Percentiles rank a stretch among this genome's conserved stretches.
phyloP scores from a whole-genome alignment of 2,113 vertebrate genomes.

The Oncorhynchus gorbuscha region DNA sequence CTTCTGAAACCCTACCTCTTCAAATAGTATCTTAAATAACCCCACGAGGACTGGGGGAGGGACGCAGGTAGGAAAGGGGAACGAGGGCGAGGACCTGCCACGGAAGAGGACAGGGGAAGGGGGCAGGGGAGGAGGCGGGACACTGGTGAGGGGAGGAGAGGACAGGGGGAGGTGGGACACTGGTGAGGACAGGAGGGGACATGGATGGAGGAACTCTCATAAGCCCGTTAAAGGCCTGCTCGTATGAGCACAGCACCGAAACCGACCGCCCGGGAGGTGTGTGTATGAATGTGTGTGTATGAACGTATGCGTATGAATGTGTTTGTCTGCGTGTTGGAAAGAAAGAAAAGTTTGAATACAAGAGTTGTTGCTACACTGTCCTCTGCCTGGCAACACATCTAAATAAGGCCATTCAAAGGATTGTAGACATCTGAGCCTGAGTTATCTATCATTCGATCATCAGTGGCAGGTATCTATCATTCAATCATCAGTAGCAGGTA shows the following conservation, averaged over 20 bases:
- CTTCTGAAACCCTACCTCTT: too few species aligned
- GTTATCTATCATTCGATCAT: too few species aligned
- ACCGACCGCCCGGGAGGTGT: background rate
- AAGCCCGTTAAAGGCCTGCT: slow-evolving; percentile 20
- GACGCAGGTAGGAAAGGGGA: too few species aligned
- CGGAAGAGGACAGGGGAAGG: too few species aligned
- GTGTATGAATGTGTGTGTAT: background rate
- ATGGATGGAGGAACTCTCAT: slow-evolving; percentile 5
- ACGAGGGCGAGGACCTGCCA: too few species aligned
- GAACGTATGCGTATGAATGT: background rate
- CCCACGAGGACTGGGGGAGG: too few species aligned
- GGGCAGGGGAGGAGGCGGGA: background rate
- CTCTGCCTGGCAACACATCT: background rate
- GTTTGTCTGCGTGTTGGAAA: background rate
- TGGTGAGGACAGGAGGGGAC: background rate
- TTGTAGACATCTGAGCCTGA: too few species aligned
- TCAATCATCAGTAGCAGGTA: too few species aligned
- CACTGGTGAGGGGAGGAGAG: too few species aligned
- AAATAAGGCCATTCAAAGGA: background rate
- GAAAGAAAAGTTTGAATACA: background rate
- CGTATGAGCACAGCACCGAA: slow-evolving; percentile 4
- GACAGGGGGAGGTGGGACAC: background rate
- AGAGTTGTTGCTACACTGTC: background rate
- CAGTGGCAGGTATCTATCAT: too few species aligned
- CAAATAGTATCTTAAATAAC: too few species aligned